phyloP scores from a whole-genome alignment of 1,140 invertebrate species.

The Sitobion miscanthi region DNA sequence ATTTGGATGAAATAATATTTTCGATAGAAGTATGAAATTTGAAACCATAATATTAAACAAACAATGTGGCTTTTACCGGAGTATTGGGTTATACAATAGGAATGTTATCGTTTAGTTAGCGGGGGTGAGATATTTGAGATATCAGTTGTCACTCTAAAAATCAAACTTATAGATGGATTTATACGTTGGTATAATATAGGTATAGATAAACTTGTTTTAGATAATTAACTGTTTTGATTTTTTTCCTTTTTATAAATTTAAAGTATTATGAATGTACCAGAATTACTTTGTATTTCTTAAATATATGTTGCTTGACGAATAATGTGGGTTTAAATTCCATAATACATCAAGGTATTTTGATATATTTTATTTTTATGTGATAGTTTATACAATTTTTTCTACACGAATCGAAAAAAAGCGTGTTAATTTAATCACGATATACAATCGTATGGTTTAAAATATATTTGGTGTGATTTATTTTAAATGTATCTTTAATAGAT shows the following conservation, averaged over 20 bases:
- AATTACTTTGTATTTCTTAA: not conserved
- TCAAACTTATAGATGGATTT: not conserved
- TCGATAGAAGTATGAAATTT: not conserved
- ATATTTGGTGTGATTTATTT: not conserved
- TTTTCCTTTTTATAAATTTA: not conserved
- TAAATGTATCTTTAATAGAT: not conserved
- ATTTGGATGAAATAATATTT: not conserved
- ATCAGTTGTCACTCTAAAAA: not conserved
- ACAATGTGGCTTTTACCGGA: not conserved
- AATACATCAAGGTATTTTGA: not conserved
- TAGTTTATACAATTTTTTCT: not conserved
- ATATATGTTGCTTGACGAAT: not conserved
- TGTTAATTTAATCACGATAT: not conserved
- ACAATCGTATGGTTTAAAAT: not conserved
- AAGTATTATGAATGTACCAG: not conserved
- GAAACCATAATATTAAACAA: not conserved
- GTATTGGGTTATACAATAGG: not conserved
- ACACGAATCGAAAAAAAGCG: not conserved
- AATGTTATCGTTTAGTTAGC: not conserved
- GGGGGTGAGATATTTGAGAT: not conserved
- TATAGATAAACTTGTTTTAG: not conserved
- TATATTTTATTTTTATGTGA: not conserved
- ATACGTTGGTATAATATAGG: not conserved
- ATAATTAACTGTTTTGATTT: not conserved
- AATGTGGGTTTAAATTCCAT: not conserved